A percentile compares a stretch with the other conserved stretches of the same genome.
phyloP scores from a whole-genome alignment of 2,113 vertebrate species.

The Prionailurus bengalensis region DNA sequence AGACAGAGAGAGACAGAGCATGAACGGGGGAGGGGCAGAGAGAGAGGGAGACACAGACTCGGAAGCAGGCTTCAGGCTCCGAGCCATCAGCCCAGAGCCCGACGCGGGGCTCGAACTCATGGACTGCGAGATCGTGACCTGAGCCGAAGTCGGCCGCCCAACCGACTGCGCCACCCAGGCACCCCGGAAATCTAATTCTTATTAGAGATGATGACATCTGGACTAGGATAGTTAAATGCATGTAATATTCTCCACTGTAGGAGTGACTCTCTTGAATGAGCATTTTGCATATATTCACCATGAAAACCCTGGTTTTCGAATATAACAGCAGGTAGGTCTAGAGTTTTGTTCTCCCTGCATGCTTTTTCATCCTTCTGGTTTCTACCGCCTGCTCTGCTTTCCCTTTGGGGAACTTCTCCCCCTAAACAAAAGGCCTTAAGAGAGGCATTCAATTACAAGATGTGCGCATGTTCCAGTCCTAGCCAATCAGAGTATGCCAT shows the following conservation, averaged over 20 bases:
- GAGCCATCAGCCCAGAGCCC: too few relatives aligned
- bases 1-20: too few relatives aligned
- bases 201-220: background rate
- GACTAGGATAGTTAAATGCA: background rate
- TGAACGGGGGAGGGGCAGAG: too few relatives aligned
- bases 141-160: too few relatives aligned
- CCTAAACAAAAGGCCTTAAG: background rate
- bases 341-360: background rate
- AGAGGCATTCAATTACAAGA: background rate
- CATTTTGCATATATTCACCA: background rate
- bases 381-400: background rate
- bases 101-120: too few relatives aligned
- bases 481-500: background rate
- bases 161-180: too few relatives aligned
- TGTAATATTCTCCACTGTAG: background rate
- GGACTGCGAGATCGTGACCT: too few relatives aligned
- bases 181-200: background rate
- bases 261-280: background rate
- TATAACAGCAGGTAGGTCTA: background rate
- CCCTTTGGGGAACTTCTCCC: background rate
- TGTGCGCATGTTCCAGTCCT: background rate
- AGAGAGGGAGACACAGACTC: too few relatives aligned
- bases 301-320: slow-evolving; percentile 9
- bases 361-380: slow-evolving; percentile 30
- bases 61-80: too few relatives aligned